Evolutionary conservation across 2,113 vertebrate species (phyloP), one percentile per base, ranked within the genome.

Genomic region (Rhipidura dahli): DNA sequence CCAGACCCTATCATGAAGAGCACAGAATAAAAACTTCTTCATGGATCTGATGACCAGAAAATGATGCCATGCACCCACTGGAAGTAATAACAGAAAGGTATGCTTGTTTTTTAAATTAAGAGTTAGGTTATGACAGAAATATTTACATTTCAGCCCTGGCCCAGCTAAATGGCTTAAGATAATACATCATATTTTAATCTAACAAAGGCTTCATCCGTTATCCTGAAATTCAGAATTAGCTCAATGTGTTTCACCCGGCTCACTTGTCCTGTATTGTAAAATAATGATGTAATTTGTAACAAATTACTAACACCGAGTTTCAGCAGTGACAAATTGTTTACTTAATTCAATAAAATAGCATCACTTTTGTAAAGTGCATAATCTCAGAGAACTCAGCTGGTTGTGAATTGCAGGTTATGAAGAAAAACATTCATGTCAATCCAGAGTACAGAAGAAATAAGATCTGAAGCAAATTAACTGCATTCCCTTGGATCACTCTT

Each of bases 281-380:
- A 95, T 65, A 96, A 96, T 96, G 92, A 89, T 87, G 86, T 77
- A 82, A 97, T 97, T 97, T 95, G 84, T 94, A 97, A 98, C 96
- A 97, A 97, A 98, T 97, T 97, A 94, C 95, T 72, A 78, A 79
- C 83, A 87, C 50, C 0, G 22, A 91, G 66, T 93, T 97, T 90
- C 96, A 97, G 92, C 72, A 83, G 77, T 96, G 93, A 96, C 85
- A 97, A 97, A 97, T 87, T 97, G 87, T 97, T 98, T 97, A 96
- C 95, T 96, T 98, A 98, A 98, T 97, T 97, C 94, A 96, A 97
- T 97, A 97, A 97, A 93, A 97, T 89, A 89, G 91, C 93, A 85
- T 95, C 93, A 94, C 89, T 97, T 95, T 73, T 54, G 73, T 65
- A 69, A 80, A 85, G 89, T 49, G 20, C 79, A 91, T 91, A 90